Evolutionary conservation across 1,140 invertebrate genomes (phyloP).

Genomic region (Trichonephila inaurata): DNA sequence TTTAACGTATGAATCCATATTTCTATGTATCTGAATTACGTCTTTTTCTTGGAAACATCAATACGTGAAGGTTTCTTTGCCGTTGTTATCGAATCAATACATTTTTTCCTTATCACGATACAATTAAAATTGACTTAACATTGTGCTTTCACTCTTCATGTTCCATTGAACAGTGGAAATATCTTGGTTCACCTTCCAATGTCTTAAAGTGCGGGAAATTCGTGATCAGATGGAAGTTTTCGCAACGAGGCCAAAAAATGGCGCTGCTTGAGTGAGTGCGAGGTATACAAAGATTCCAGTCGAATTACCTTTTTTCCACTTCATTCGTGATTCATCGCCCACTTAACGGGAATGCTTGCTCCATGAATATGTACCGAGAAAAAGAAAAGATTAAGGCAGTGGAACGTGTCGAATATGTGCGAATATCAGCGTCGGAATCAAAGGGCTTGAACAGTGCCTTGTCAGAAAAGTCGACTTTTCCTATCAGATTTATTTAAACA

Average conservation of each 20-base stretch:
- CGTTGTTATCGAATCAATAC: no score
- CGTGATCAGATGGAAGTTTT: neutral
- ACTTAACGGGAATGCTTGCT: conserved; percentile 30
- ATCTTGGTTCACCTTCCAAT: neutral
- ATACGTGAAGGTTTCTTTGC: no score
- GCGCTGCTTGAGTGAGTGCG: neutral
- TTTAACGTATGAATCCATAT: no score
- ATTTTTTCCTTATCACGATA: no score
- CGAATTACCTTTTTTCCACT: conserved; percentile 26
- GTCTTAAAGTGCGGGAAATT: neutral
- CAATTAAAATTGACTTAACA: no score
- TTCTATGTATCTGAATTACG: no score
- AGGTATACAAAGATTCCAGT: conserved; percentile 12
- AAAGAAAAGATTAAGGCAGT: neutral
- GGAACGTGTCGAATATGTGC: neutral
- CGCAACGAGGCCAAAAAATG: conserved; percentile 22
- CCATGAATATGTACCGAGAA: neutral
- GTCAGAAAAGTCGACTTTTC: neutral
- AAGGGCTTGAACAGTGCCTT: neutral
- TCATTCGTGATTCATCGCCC: conserved; percentile 23
- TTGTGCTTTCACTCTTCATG: no score
- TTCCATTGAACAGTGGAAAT: no score
- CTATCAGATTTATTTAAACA: neutral
- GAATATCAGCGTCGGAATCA: conserved; percentile 5
- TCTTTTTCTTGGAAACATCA: no score